Evolutionary conservation across 2,113 vertebrate species (phyloP).

Genomic region (Limnothrissa miodon): DNA sequence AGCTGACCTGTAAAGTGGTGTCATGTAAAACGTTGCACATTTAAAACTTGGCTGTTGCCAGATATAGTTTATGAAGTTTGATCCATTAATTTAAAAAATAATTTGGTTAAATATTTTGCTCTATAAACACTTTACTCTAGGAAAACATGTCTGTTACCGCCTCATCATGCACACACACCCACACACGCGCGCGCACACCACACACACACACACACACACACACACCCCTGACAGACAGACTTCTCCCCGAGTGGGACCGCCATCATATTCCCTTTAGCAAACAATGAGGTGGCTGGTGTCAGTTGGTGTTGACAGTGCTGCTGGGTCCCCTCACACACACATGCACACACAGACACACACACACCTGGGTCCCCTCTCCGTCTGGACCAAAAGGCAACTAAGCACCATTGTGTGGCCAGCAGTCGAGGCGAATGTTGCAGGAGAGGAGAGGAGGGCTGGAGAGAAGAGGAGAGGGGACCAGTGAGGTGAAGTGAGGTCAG

Average conservation of each 20-base stretch:
- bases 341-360: no score
- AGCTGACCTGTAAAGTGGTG: neutral
- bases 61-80: no score
- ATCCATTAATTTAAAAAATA: no score
- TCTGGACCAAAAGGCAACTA: neutral
- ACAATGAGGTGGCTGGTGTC: conserved; percentile 7
- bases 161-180: neutral
- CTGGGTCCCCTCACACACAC: neutral
- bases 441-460: neutral
- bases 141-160: neutral
- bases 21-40: neutral
- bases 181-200: conserved; percentile 2
- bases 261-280: neutral
- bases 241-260: neutral
- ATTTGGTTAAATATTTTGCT: neutral
- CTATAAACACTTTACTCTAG: neutral
- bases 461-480: neutral
- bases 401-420: neutral
- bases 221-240: neutral
- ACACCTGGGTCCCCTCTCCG: neutral
- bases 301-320: neutral
- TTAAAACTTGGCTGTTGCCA: neutral
- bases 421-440: neutral
- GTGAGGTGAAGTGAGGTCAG: neutral
- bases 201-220: conserved; percentile 6